Percentiles rank a stretch among this genome's conserved stretches.
Conservation (phyloP, 2,888 invertebrate genomes). For the Trachelus troglodyta region DNA sequence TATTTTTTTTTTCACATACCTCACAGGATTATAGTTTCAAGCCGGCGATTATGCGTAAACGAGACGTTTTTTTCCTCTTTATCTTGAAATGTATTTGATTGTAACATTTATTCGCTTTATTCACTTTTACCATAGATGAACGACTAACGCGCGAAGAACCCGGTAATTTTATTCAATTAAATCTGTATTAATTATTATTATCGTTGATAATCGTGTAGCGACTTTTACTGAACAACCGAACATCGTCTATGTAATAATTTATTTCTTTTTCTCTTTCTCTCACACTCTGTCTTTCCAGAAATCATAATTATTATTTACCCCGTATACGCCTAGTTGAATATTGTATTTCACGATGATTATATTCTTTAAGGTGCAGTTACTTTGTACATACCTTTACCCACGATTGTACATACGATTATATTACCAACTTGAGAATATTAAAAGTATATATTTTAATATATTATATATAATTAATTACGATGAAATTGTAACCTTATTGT, state of each 20-base stretch:
- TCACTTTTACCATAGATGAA: slow-evolving; percentile 3
- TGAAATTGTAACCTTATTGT: slow-evolving; percentile 64
- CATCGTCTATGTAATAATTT: slow-evolving; percentile 35
- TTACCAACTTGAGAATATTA: slow-evolving; percentile 52
- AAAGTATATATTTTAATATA: slow-evolving; percentile 66
- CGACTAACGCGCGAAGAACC: slow-evolving; percentile 19
- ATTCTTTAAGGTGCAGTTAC: slow-evolving; percentile 57
- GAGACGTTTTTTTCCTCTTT: background rate
- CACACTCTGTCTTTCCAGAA: background rate
- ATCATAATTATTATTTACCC: slow-evolving; percentile 29
- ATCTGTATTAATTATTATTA: slow-evolving; percentile 36
- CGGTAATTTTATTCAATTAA: slow-evolving; percentile 35
- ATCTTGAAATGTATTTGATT: background rate
- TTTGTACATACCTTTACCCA: slow-evolving; percentile 57
- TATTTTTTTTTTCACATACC: slow-evolving; percentile 42
- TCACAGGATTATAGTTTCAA: slow-evolving; percentile 37
- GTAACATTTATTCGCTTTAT: slow-evolving; percentile 3
- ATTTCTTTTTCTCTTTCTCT: slow-evolving; percentile 27
- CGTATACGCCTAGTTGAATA: slow-evolving; percentile 31
- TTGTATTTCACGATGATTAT: slow-evolving; percentile 35
- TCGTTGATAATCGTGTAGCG: slow-evolving; percentile 38
- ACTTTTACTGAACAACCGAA: slow-evolving; percentile 36
- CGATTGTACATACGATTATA: slow-evolving; percentile 56
- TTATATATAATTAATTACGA: slow-evolving; percentile 62
- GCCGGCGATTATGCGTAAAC: background rate